Evolutionary conservation across 2,113 vertebrate species (phyloP), one percentile per base, ranked within the genome.

Genomic region (Pollachius pollachius): DNA sequence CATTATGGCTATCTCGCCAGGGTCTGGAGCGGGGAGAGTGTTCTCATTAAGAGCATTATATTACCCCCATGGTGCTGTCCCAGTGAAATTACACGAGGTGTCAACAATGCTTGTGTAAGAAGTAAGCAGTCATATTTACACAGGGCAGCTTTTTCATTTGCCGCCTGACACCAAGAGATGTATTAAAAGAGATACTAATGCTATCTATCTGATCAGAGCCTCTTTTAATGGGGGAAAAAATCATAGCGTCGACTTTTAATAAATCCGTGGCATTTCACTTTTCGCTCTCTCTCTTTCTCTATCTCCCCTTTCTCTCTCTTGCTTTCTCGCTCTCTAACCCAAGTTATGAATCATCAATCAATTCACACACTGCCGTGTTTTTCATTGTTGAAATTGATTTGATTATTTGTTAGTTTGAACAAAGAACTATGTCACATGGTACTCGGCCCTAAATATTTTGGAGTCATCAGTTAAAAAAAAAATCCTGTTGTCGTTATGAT

Each of bases 11-110:
- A 90, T 92, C 89, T 89, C 69, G 11, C 70, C 77, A 71, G 88
- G 90, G 89, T 89, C 87, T 91, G 74, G 78, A 85, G 82, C 78
- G 86, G 84, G 82, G 81, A 88, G 37, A 87, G 84, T 80, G 90
- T 91, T 93, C 89, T 92, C 90, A 92, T 93, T 92, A 93, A 88
- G 88, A 85, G 75, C 84, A 76, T 88, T 86, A 90, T 92, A 91
- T 93, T 91, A 89, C 88, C 88, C 90, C 37, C 73, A 76, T 80
- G 82, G 89, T 77, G 90, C 89, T 87, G 84, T 89, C 88, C 85
- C 69, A 69, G 81, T 89, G 86, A 91, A 91, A 93, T 90, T 87
- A 79, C 88, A 89, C 91, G 87, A 90, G 78, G 85, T 92, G 91
- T 92, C 92, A 92, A 93, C 91, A 92, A 89, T 91, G 89, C 88